Evolutionary conservation across 2,888 invertebrate genomes (phyloP).

Genomic region (Eucera pruinosa): DNA sequence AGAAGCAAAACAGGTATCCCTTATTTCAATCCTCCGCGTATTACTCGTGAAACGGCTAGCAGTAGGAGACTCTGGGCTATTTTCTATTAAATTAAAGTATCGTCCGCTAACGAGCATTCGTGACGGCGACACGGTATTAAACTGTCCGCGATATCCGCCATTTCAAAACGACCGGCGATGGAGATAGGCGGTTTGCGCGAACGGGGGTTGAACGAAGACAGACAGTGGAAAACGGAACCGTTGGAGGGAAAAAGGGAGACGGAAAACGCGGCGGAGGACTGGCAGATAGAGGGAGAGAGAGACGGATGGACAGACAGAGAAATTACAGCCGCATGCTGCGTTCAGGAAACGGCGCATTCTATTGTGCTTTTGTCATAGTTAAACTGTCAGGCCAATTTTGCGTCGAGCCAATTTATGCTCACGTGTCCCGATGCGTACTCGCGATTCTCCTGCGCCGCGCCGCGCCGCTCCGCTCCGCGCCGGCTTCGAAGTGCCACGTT

Average conservation of each 20-base stretch:
- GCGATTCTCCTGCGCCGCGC: conserved; percentile 50
- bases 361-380: conserved; percentile 84
- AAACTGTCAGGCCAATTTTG: conserved; percentile 83
- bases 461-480: conserved; percentile 21
- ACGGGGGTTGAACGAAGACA: conserved; percentile 47
- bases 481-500: conserved; percentile 57
- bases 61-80: conserved; percentile 24
- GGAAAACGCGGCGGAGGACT: no score
- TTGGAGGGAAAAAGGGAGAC: conserved; percentile 37
- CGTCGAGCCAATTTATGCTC: conserved; percentile 75
- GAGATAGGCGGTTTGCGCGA: conserved; percentile 57
- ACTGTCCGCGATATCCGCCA: conserved; percentile 82
- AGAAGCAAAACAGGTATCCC: no score
- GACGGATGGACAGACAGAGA: conserved; percentile 72
- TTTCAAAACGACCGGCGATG: conserved; percentile 73
- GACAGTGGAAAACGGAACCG: conserved; percentile 68
- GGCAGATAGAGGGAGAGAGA: conserved; percentile 40
- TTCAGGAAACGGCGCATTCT: conserved; percentile 83
- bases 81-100: conserved; percentile 67
- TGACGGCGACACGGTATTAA: conserved; percentile 78
- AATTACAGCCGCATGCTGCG: conserved; percentile 79
- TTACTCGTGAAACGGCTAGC: no score
- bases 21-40: no score
- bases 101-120: conserved; percentile 70
- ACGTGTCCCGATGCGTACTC: conserved; percentile 67